Percentiles rank a stretch among this genome's conserved stretches.
Conservation (phyloP, 2,888 invertebrate species). For the Zelleria hepariella region DNA sequence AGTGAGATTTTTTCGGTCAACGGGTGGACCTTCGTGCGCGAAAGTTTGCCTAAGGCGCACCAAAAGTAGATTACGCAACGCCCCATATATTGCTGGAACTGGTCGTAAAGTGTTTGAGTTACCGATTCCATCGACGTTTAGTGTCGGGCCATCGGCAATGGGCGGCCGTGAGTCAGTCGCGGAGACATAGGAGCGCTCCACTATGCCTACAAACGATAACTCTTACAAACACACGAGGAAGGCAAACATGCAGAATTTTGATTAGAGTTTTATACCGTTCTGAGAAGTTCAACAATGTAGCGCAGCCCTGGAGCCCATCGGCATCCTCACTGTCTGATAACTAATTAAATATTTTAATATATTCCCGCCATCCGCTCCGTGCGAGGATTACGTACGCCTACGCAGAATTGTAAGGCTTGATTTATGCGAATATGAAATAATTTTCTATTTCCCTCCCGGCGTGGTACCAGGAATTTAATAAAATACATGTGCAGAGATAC, state of each 20-base stretch:
- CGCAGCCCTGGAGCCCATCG: constrained; percentile 16
- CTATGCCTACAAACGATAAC: constrained; percentile 42
- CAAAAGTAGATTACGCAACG: constrained; percentile 55
- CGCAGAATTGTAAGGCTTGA: constrained; percentile 1
- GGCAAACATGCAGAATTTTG: constrained; percentile 36
- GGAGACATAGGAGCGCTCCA: constrained; percentile 34
- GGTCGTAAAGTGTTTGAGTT: constrained; percentile 63
- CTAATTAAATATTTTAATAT: constrained; percentile 65
- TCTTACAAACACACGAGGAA: constrained; percentile 21
- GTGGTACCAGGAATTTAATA: not conserved
- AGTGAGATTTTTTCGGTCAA: not conserved
- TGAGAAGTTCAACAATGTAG: constrained; percentile 46
- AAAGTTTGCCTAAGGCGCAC: constrained; percentile 15
- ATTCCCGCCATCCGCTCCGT: constrained; percentile 34
- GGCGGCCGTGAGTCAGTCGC: constrained; percentile 60
- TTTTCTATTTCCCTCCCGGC: not conserved
- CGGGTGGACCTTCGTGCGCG: not conserved
- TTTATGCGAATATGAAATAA: constrained; percentile 6
- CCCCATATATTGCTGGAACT: constrained; percentile 63
- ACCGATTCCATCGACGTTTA: constrained; percentile 64
- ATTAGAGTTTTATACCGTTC: constrained; percentile 48
- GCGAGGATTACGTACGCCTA: constrained; percentile 5
- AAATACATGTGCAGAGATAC: not conserved
- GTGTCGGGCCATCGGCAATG: constrained; percentile 55
- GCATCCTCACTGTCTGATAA: constrained; percentile 30